Evolutionary conservation across 2,888 invertebrate genomes (phyloP).

Genomic region (Sclerodermus sp.): DNA sequence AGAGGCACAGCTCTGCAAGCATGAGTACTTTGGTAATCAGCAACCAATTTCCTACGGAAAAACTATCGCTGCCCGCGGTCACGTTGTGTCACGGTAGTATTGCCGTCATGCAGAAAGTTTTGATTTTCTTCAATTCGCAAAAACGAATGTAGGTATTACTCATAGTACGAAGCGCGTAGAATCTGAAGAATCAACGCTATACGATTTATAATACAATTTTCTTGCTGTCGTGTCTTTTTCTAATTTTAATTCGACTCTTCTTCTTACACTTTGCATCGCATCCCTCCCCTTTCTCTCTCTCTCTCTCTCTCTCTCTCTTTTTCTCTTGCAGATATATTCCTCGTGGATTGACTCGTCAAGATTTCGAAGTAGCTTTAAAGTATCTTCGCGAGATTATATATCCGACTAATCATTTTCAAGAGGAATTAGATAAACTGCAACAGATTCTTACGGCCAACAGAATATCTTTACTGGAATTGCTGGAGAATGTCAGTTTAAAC

Average conservation of each 20-base stretch:
- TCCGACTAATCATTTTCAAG: constrained; percentile 26
- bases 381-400: constrained; percentile 27
- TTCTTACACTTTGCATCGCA: too few relatives aligned
- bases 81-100: constrained; percentile 33
- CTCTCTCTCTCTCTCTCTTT: too few relatives aligned
- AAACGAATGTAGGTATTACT: constrained; percentile 32
- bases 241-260: too few relatives aligned
- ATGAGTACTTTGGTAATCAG: constrained; percentile 37
- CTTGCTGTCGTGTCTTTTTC: too few relatives aligned
- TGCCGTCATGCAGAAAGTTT: constrained; percentile 23
- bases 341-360: constrained; percentile 14
- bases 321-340: constrained; percentile 25
- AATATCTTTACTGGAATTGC: constrained; percentile 25
- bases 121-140: constrained; percentile 16
- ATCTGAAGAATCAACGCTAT: too few relatives aligned
- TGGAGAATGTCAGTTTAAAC: constrained; percentile 29
- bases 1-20: constrained; percentile 33
- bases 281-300: too few relatives aligned
- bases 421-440: constrained; percentile 24
- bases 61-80: constrained; percentile 33
- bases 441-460: constrained; percentile 24
- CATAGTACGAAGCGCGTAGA: too few relatives aligned
- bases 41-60: constrained; percentile 34
- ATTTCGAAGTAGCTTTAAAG: constrained; percentile 24
- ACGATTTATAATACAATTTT: too few relatives aligned